Conservation (phyloP, 2,888 invertebrate genomes). For the Diaperis boleti region DNA sequence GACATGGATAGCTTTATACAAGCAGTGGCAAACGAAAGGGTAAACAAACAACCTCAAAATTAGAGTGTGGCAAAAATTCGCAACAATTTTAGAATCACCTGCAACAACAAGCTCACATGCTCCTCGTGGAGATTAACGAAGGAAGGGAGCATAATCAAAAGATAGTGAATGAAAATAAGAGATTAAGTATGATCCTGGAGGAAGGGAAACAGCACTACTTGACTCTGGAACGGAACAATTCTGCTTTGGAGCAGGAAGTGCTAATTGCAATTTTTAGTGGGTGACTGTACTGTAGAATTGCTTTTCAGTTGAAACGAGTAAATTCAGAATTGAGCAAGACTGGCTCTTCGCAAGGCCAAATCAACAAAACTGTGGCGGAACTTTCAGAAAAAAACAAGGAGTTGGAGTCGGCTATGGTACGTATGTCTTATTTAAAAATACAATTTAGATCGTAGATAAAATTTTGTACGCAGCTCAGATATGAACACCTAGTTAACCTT, state of each 20-base stretch:
- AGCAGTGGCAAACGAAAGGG: conserved; percentile 1
- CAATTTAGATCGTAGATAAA: not conserved
- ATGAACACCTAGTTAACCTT: too few species aligned
- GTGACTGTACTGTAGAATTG: not conserved
- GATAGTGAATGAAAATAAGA: conserved; percentile 11
- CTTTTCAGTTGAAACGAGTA: conserved; percentile 10
- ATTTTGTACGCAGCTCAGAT: not conserved
- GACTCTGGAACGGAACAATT: not conserved
- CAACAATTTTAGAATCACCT: conserved; percentile 38
- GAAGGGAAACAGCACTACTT: conserved; percentile 16
- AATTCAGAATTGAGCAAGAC: not conserved
- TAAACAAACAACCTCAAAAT: not conserved
- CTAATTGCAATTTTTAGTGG: not conserved
- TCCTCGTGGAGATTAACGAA: conserved; percentile 45
- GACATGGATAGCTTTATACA: conserved; percentile 11
- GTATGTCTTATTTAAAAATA: conserved; percentile 2
- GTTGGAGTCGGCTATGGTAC: conserved; percentile 10
- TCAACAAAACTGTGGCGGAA: conserved; percentile 5
- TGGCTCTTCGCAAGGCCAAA: conserved; percentile 33
- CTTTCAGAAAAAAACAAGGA: conserved; percentile 14
- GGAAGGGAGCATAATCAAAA: conserved; percentile 11
- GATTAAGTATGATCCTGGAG: conserved; percentile 15
- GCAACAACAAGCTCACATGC: conserved; percentile 44
- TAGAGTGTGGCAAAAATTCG: not conserved
- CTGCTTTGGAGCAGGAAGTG: conserved; percentile 17